phyloP scores from a whole-genome alignment of 1,140 invertebrate genomes.

The Akabosia matsudoensis region DNA sequence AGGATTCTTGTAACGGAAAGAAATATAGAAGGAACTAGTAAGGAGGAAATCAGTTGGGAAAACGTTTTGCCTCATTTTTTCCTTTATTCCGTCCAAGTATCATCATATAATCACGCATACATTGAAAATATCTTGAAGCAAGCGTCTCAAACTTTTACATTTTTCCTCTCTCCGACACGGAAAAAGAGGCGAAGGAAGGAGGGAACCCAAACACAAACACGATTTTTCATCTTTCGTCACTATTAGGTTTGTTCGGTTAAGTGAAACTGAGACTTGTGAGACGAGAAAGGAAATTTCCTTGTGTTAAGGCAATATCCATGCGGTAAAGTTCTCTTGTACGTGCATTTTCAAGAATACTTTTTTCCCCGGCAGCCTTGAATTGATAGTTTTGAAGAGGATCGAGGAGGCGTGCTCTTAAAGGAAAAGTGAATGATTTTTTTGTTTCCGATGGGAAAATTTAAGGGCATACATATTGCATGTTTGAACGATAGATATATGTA shows the following conservation, averaged over 20 bases:
- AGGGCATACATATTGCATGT: not conserved
- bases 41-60: not conserved
- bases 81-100: not conserved
- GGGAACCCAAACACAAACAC: conserved; percentile 33
- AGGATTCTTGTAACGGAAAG: too few species aligned
- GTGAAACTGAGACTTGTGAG: not conserved
- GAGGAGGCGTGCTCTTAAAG: not conserved
- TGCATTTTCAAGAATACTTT: not conserved
- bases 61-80: not conserved
- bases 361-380: not conserved
- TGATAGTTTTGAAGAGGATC: not conserved
- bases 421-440: not conserved
- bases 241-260: not conserved
- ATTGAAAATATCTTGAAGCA: not conserved
- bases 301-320: not conserved
- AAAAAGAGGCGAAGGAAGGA: not conserved
- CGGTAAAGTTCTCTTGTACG: not conserved
- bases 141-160: not conserved
- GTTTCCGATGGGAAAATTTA: conserved; percentile 1
- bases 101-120: too few species aligned
- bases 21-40: too few species aligned
- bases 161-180: not conserved
- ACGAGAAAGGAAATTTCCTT: not conserved
- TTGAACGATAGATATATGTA: too few species aligned
- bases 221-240: conserved; percentile 41